Evolutionary conservation across 2,113 vertebrate species (phyloP), one percentile per base, ranked within the genome.

Genomic region (Coryphaenoides rupestris): DNA sequence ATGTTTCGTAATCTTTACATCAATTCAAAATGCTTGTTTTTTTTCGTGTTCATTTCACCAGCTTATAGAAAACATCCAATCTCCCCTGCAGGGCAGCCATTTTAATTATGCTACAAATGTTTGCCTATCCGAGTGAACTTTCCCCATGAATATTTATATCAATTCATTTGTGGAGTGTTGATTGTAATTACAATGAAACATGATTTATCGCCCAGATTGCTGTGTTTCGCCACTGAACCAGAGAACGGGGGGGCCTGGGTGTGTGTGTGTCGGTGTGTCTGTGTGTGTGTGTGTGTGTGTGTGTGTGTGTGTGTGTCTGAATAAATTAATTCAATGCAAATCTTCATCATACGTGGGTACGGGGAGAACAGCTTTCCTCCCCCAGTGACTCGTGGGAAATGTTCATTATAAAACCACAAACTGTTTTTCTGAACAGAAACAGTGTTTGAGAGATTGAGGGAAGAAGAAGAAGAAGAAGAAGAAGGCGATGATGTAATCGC

Each of bases 131-230:
- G 86, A 89, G 86, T 86, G 79, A 89, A 87, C 78, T 87, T 83
- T 79, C 59, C n/a, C n/a, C 74, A 87, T 88, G 81, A 90, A 92
- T 90, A 90, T 89, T 89, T 86, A 90, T 90, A 83, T 82, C 73
- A 75, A 80, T 88, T 87, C 72, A 86, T 90, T 89, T 87, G 86
- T 87, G 76, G 79, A 85, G 83, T 89, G 82, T 89, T 89, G 85
- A 89, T 91, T 88, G 84, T 89, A 90, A 91, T 89, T 90, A 88
- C 82, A 90, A 81, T 85, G 78, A 89, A 84, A 87, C 83, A 86
- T 81, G 78, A 90, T 89, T 90, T 89, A 88, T 88, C 86, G 82
- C 84, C 82, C 87, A 86, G 76, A 89, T 83, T 82, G 76, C 73
- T 73, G 74, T 66, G 80, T 85, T 85, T 21, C 47, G 80, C 73